Base-by-base conservation (phyloP, 2,113 vertebrate species). In the Sinocyclocheilus grahami region DNA sequence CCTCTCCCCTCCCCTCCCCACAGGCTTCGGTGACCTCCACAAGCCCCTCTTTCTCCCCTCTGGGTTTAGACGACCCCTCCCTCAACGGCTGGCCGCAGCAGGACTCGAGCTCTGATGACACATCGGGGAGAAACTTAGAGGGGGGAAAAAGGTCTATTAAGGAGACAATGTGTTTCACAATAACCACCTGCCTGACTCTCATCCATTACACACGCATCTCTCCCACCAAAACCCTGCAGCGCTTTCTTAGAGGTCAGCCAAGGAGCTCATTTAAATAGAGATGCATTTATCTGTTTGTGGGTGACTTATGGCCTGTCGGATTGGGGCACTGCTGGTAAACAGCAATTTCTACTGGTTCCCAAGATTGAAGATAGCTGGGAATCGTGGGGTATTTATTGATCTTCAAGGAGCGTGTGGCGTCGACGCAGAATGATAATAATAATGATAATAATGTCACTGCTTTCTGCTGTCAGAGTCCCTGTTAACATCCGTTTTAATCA, bases 261-360 rank as follows among this genome's bases (percentile, higher is more conserved):
- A 87, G 84, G 89, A 88, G 83, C 90, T 92, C 85, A 90, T 92
- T 92, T 92, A 83, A 90, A 91, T 92, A 90, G 88, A 90, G 85
- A 90, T 84, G 88, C 80, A 60, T 79, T 89, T 87, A 91, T 91
- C 89, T 74, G 83, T 87, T 88, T 86, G 86, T 84, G 67, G 87
- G 62, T 82, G 86, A 88, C 60, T 87, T 87, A 88, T 86, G 79
- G 63, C 83, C 87, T 86, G 88, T 90, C 89, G 77, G 83, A 55
- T 63, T 82, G 83, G 58, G 76, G 63, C 85, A 46, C 86, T 89
- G 88, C 82, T 88, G 86, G 82, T 88, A 60, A 72, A 83, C 83
- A 78, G 67, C 12, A 27, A 16, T 87, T 80, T 62, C 82, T 78
- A 78, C 71, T 53, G 86, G 75, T 48, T 82, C 71, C 55, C 87